phyloP scores from a whole-genome alignment of 1,140 invertebrate species.

The Atopsyche davidsoni region DNA sequence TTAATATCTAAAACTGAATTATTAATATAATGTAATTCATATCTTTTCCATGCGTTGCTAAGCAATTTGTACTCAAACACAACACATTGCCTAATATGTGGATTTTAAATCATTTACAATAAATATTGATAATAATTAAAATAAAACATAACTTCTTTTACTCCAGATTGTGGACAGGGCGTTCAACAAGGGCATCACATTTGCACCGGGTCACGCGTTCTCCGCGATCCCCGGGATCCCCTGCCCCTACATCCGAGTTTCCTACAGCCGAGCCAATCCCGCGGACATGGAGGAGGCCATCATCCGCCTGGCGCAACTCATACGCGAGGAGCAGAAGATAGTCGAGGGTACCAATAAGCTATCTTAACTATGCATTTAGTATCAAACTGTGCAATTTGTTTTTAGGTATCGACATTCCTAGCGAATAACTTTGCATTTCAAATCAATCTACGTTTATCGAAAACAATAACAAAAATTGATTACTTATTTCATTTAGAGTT shows the following conservation, averaged over 20 bases:
- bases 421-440: too few relatives aligned
- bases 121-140: neutral
- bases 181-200: conserved; percentile 48
- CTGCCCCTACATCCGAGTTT: conserved; percentile 59
- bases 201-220: conserved; percentile 63
- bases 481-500: too few relatives aligned
- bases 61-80: too few relatives aligned
- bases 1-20: too few relatives aligned
- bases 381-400: too few relatives aligned
- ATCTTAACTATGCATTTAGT: too few relatives aligned
- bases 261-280: conserved; percentile 55
- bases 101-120: neutral
- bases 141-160: neutral
- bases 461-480: too few relatives aligned
- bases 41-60: too few relatives aligned
- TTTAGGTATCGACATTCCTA: too few relatives aligned
- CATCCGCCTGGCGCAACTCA: conserved; percentile 38
- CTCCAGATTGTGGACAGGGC: conserved; percentile 25
- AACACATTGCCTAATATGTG: too few relatives aligned
- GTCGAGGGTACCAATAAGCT: conserved; percentile 9
- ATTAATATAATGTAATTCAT: too few relatives aligned
- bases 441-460: too few relatives aligned
- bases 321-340: conserved; percentile 38
- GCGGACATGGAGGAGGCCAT: conserved; percentile 55
- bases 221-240: conserved; percentile 50